phyloP scores from a whole-genome alignment of 2,113 vertebrate species.

The Onychostruthus taczanowskii region DNA sequence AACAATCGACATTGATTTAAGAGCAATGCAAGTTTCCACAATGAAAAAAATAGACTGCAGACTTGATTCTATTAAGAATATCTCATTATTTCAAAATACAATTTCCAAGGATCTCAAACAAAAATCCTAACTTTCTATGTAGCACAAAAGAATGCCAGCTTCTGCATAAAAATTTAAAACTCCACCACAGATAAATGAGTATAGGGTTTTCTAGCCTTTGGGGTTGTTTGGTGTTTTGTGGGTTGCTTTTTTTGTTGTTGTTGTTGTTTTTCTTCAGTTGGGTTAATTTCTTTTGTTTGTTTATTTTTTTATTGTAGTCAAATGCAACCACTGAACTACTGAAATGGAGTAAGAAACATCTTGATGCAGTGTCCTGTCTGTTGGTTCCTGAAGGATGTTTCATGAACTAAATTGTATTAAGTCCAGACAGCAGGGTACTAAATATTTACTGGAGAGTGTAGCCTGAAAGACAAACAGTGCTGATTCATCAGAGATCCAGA shows the following conservation, averaged over 20 bases:
- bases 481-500: background rate
- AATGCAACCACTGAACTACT: background rate
- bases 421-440: background rate
- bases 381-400: background rate
- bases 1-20: background rate
- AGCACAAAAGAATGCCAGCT: background rate
- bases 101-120: background rate
- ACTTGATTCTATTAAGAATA: background rate
- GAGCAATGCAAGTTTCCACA: background rate
- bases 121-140: background rate
- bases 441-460: background rate
- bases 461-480: background rate
- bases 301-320: background rate
- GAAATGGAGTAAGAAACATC: background rate
- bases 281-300: background rate
- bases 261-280: background rate
- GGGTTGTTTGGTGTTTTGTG: background rate
- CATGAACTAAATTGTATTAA: background rate
- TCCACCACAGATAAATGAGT: background rate
- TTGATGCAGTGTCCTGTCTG: background rate
- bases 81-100: background rate
- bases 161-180: background rate
- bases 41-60: background rate
- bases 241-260: rapidly evolving
- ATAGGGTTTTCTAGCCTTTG: rapidly evolving